Evolutionary conservation across 2,113 vertebrate species (phyloP), one percentile per base, ranked within the genome.

Genomic region (Heterotilapia buettikoferi): DNA sequence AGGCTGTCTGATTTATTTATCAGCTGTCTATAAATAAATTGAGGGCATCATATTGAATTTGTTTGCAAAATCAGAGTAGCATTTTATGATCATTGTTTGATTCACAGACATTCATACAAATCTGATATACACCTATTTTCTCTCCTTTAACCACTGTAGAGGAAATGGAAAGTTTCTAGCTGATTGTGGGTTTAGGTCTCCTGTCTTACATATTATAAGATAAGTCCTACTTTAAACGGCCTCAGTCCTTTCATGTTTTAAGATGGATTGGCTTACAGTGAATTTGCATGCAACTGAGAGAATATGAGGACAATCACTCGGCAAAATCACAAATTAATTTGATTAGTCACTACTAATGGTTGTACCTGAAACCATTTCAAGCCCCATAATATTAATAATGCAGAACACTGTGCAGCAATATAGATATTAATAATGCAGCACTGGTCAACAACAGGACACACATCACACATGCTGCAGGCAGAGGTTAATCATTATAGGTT

Each of bases 331-430:
- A 84, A 84, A 53, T 88, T 84, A 89, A 89, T 92, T 87, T 33
- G 84, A 85, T 90, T 79, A 89, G 36, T 89, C 53, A 71, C 16
- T 56, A 31, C 21, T 14, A 87, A 85, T 90, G 63, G 57, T 89
- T 86, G 71, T 76, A 89, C 86, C 83, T 85, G 84, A 63, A 85
- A 80, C 78, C 53, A 92, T 89, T 89, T 93, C 88, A 90, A 87
- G 85, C 73, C 76, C 83, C 84, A 91, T 92, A 76, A 76, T 92
- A 80, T 66, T 47, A 36, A 31, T 61, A 83, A 50, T 83, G 81
- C 43, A 18, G 12, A 43, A 21, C 31, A 31, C 36, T 52, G 79
- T 86, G 78, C 63, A 66, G 82, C n/a, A 53, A n/a, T 79, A 26
- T 45, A 56, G 31, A 84, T 16, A 45, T 56, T 76, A 38, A 78